Percentiles rank a stretch among this genome's conserved stretches.
Conservation (phyloP, 2,113 vertebrate species). For the Saguinus midas region DNA sequence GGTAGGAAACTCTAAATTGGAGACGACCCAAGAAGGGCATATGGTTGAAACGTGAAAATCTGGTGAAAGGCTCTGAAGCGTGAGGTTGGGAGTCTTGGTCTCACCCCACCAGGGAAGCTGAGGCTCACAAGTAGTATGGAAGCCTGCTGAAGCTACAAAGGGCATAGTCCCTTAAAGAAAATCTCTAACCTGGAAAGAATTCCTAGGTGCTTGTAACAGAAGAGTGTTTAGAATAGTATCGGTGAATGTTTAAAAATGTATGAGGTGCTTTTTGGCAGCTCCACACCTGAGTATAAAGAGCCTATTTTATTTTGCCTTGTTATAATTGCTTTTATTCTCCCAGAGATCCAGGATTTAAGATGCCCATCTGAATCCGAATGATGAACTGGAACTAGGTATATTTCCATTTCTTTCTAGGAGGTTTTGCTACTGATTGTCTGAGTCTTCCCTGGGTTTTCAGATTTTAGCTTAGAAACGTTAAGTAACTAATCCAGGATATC, state of each 20-base stretch:
- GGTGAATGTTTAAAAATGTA: constrained; percentile 52
- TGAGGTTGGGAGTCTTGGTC: not conserved
- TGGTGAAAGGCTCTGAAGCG: not conserved
- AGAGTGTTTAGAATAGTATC: not conserved
- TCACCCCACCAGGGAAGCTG: not conserved
- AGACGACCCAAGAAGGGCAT: not conserved
- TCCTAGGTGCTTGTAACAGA: not conserved
- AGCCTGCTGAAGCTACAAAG: not conserved
- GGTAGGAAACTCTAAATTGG: not conserved
- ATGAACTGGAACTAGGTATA: constrained; percentile 11
- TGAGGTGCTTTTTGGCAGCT: constrained; percentile 49
- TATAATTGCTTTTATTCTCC: constrained; percentile 65
- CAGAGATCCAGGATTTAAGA: constrained; percentile 56
- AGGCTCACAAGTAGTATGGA: not conserved
- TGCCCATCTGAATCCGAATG: constrained; percentile 21
- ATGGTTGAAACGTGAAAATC: not conserved
- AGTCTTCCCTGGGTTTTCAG: constrained; percentile 32
- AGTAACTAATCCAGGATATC: constrained; percentile 29
- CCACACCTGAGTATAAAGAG: constrained; percentile 42
- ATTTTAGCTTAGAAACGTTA: constrained; percentile 51
- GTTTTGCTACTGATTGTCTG: not conserved
- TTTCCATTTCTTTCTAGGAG: constrained; percentile 37
- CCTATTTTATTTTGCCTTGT: constrained; percentile 46
- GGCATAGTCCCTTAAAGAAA: not conserved
- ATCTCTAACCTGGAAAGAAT: not conserved